phyloP scores from a whole-genome alignment of 2,888 invertebrate species.

The Thecocarcelia acutangulata region DNA sequence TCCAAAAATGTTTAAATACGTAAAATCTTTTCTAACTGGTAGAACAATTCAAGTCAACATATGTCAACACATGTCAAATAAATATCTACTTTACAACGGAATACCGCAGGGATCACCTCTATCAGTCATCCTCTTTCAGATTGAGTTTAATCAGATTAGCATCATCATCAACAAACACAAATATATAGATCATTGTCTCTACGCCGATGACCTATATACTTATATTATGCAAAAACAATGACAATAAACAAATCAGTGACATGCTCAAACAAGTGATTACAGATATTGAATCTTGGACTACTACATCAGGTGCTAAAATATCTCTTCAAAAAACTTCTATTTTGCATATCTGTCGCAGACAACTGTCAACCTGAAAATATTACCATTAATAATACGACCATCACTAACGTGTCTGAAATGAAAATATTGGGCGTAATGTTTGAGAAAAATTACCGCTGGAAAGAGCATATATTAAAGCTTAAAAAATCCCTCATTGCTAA shows the following conservation, averaged over 20 bases:
- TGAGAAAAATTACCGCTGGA: no score
- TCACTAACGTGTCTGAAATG: no score
- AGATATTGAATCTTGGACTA: conserved; percentile 10
- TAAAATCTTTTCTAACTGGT: conserved; percentile 30
- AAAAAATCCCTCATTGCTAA: no score
- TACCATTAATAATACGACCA: no score
- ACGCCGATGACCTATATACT: conserved; percentile 69
- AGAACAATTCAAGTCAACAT: conserved; percentile 28
- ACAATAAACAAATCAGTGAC: neutral
- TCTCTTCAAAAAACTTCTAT: no score
- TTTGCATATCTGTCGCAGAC: no score
- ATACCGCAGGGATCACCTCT: conserved; percentile 54
- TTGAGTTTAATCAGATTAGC: conserved; percentile 53
- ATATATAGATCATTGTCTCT: conserved; percentile 55
- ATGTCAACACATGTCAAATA: conserved; percentile 13
- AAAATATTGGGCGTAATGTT: no score
- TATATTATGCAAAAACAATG: conserved; percentile 45
- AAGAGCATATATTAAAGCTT: no score
- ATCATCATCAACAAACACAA: conserved; percentile 37
- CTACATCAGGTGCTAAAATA: conserved; percentile 41
- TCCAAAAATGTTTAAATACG: conserved; percentile 43
- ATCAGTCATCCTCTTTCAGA: conserved; percentile 50
- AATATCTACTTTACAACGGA: conserved; percentile 35
- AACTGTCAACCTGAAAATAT: no score
- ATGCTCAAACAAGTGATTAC: neutral